phyloP scores from a whole-genome alignment of 1,140 invertebrate species.

The Bemisia tabaci region DNA sequence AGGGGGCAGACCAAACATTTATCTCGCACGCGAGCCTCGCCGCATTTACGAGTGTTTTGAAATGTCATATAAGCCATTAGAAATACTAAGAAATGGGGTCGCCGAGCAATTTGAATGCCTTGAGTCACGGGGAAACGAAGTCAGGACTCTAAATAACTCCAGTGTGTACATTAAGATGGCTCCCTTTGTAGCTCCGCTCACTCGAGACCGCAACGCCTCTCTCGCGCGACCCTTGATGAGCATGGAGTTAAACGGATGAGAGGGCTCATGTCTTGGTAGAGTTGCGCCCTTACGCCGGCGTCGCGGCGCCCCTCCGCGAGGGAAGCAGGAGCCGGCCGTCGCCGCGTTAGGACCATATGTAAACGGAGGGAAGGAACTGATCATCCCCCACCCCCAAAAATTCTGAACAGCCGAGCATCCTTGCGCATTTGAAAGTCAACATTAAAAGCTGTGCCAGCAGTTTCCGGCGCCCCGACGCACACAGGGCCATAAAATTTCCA shows the following conservation, averaged over 20 bases:
- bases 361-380: background rate
- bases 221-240: too few relatives aligned
- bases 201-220: background rate
- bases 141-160: background rate
- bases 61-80: background rate
- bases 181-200: background rate
- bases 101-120: background rate
- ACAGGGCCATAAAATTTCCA: too few relatives aligned
- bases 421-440: background rate
- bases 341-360: background rate
- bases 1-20: background rate
- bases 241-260: background rate
- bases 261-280: background rate
- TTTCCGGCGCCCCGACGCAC: too few relatives aligned
- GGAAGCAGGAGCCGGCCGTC: too few relatives aligned
- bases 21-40: background rate
- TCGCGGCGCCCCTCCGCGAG: background rate
- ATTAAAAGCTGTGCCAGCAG: background rate
- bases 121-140: background rate
- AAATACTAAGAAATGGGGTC: background rate
- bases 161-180: background rate
- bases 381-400: background rate
- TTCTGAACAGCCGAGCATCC: too few relatives aligned
- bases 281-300: background rate
- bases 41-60: background rate